Base-by-base conservation (phyloP, 2,113 vertebrate species). In the Phaethornis superciliosus region DNA sequence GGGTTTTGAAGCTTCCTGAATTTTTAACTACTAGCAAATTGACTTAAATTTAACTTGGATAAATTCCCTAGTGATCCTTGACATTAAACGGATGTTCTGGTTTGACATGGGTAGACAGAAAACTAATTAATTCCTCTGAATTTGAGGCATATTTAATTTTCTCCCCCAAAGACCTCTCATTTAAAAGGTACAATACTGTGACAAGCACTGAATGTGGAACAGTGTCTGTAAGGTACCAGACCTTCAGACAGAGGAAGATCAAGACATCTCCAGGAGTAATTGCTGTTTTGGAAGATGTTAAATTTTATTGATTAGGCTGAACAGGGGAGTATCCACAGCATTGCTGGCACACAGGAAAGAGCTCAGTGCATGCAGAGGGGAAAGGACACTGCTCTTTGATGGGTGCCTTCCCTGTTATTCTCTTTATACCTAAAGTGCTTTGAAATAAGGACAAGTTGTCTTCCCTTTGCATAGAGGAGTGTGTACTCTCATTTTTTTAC, bases 21-120 rank as follows among this genome's bases (percentile, higher is more conserved):
- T 96, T 96, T 92, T 96, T 96, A 97, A 97, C 93, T 97, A 94
- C 94, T 95, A 95, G 89, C 75, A 94, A 95, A 97, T 95, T 97
- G 94, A 91, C 94, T 97, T 94, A 95, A 95, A 95, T 96, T 97
- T 95, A 91, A 95, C 95, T 95, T 94, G 95, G 79, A 89, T 89
- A 70, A 94, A 95, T 95, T 95, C 96, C 95, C 95, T 93, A 3
- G 91, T 91, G 94, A 70, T 97, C 94, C 79, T 81, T 93, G 95
- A 88, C 95, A 85, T 97, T 95, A 94, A 96, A 95, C 9, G 80
- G 93, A 85, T 95, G 87, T 85, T 93, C 93, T 96, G 87, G 85
- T 95, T 97, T 97, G 96, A 97, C 95, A 95, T 33, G 89, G 85
- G 93, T 88, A 96, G 96, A 91, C 89, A 93, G 93, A 91, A 95